These are phyloP conservation scores for Chaetogeoica ovagalla DNA, from an alignment of 2,888 invertebrate genomes.

Conservation along the genomic window DNA sequence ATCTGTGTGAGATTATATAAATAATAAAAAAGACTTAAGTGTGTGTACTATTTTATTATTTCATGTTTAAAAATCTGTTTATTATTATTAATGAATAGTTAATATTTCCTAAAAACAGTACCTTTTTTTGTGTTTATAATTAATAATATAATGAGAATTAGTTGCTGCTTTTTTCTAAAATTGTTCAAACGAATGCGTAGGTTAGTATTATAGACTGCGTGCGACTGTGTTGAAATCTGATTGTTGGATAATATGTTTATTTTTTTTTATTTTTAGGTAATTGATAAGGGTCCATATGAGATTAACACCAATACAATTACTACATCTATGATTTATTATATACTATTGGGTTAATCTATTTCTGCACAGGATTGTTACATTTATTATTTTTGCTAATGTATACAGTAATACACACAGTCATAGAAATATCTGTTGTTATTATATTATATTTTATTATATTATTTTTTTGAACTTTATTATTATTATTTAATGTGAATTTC, in stretches of 20 bases:
- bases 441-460: not conserved
- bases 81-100: too few relatives aligned
- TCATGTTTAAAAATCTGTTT: too few relatives aligned
- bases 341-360: slow-evolving; percentile 24
- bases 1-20: too few relatives aligned
- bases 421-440: slow-evolving; percentile 45
- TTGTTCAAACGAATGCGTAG: too few relatives aligned
- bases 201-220: too few relatives aligned
- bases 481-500: slow-evolving; percentile 34
- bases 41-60: too few relatives aligned
- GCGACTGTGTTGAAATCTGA: not conserved
- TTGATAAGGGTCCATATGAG: slow-evolving; percentile 23
- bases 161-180: too few relatives aligned
- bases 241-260: slow-evolving; percentile 18
- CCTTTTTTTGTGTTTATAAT: too few relatives aligned
- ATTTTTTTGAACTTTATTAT: slow-evolving; percentile 40
- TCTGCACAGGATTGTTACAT: slow-evolving; percentile 31
- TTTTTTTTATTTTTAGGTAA: slow-evolving; percentile 39
- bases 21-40: too few relatives aligned
- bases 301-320: slow-evolving; percentile 36
- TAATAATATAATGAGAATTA: too few relatives aligned
- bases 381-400: slow-evolving; percentile 27
- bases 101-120: too few relatives aligned
- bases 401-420: slow-evolving; percentile 16
- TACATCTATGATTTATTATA: slow-evolving; percentile 4